Base-by-base conservation (phyloP, 2,888 invertebrate species). In the Acanthosepion pharaonis region DNA sequence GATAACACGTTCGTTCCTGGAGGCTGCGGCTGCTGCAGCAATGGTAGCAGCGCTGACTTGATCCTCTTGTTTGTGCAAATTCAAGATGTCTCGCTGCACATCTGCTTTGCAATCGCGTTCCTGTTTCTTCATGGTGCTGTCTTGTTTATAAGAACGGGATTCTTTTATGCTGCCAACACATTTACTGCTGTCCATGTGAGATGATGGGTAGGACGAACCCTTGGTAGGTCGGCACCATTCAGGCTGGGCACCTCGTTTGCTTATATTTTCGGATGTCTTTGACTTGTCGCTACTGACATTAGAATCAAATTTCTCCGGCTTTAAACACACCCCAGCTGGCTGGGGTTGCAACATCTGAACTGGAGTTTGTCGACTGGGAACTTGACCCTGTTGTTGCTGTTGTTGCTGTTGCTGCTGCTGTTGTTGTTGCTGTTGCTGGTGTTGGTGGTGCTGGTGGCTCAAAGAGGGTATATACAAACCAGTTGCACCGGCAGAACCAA, bases 221-320 rank as follows among this genome's bases (percentile, higher is more conserved):
- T 93, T 93, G 0, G 48, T 53, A 15, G 93, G 49, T 93, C 93
- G 49, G 18, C 94, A 55, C 94, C 94, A 64, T 28, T 64, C 94
- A 20, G 55, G 94, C 33, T 48, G 94, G 20, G 23, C 64, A 6
- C 55, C 48, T 20, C 64, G 42, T 94, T 55, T 64, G 5, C 53
- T 55, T 5, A 55, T 6, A 64, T n/a, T 33, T 53, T 94, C 64
- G 5, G 94, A 94, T 18, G 53, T 9, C 64, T 94, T 64, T 20
- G 94, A 59, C 59, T 59, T 94, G 28, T 94, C 64, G 25, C 42
- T 42, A 55, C 33, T 42, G 53, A 49, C 51, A 28, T n/a, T 49
- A 20, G 94, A 59, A n/a, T 94, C 94, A 94, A 64, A 64, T 94
- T 94, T 94, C 28, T 94, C 94, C 42, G 94, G 59, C 23, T 94